Evolutionary conservation across 2,888 invertebrate species (phyloP).

Genomic region (Hartigia nigra): DNA sequence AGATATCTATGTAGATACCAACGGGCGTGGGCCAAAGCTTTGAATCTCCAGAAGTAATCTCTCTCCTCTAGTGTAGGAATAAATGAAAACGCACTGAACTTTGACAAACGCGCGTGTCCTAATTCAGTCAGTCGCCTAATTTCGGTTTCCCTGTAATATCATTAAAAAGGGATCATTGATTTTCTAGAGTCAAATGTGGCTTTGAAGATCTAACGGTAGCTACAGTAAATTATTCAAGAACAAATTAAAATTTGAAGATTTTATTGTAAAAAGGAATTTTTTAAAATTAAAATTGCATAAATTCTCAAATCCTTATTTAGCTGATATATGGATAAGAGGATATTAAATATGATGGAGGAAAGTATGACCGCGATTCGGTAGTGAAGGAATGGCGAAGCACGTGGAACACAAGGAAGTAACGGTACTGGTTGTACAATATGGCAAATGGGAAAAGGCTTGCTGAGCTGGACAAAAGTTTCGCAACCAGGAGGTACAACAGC

Average conservation of each 20-base stretch:
- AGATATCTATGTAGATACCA: neutral
- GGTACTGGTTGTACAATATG: neutral
- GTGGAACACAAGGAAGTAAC: neutral
- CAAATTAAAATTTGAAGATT: neutral
- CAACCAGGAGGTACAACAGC: neutral
- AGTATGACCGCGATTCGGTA: neutral
- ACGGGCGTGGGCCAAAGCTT: neutral
- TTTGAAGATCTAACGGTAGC: neutral
- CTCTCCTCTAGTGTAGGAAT: neutral
- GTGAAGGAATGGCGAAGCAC: neutral
- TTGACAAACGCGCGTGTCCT: neutral
- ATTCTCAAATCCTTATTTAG: neutral
- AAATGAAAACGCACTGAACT: neutral
- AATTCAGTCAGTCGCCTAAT: neutral
- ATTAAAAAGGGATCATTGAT: neutral
- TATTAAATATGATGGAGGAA: neutral
- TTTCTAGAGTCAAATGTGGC: neutral
- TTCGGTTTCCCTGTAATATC: neutral
- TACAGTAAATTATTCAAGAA: neutral
- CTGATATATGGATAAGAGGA: neutral
- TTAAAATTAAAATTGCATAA: neutral
- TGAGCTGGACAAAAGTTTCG: constrained; percentile 3
- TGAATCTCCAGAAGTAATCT: neutral
- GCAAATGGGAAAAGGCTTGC: neutral
- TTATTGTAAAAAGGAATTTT: neutral